Evolutionary conservation across 2,888 invertebrate species (phyloP).

Genomic region (Leptinotarsa juncta): DNA sequence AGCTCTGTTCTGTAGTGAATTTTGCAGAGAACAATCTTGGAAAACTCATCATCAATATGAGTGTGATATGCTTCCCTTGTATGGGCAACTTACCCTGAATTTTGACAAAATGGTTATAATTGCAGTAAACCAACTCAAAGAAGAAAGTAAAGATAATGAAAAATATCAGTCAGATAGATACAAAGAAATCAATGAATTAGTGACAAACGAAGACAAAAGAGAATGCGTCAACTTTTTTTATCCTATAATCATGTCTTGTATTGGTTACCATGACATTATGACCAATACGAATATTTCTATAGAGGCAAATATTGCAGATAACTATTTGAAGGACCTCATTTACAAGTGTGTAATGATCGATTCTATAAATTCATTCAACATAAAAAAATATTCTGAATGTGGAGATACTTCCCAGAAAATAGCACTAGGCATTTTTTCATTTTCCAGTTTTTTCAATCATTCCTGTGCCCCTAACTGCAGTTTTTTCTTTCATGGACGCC

Average conservation of each 20-base stretch:
- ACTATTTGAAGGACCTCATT: constrained; percentile 11
- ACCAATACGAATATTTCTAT: neutral
- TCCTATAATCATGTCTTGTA: constrained; percentile 10
- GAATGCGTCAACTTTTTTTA: neutral
- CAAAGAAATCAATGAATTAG: neutral
- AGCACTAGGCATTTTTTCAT: neutral
- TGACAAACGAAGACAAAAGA: constrained; percentile 7
- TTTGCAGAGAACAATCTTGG: constrained; percentile 72
- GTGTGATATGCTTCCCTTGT: constrained; percentile 69
- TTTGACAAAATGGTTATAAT: neutral
- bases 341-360: constrained; percentile 16
- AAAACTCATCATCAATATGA: constrained; percentile 80
- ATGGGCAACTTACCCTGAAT: neutral
- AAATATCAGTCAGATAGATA: neutral
- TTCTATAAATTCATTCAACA: constrained; percentile 19
- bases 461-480: constrained; percentile 14
- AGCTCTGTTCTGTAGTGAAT: constrained; percentile 75
- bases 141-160: neutral
- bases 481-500: neutral
- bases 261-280: constrained; percentile 4
- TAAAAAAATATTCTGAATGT: neutral
- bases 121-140: neutral
- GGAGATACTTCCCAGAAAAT: neutral
- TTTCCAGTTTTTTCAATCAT: constrained; percentile 20
- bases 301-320: neutral